Evolutionary conservation across 2,797 vertebrate species (phyloP).

Genomic region (Naso thynnoides): DNA sequence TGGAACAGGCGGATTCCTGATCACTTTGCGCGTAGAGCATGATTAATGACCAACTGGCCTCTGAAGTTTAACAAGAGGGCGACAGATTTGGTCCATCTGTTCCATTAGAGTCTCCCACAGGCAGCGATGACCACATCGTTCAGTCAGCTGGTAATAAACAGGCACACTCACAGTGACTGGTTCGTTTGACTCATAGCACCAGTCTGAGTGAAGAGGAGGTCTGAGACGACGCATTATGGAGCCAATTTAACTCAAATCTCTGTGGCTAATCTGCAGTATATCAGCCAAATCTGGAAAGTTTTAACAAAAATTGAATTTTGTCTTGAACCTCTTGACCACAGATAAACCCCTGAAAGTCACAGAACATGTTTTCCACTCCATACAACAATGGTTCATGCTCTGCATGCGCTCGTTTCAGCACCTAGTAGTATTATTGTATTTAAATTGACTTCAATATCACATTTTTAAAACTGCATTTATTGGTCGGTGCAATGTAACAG

Average conservation of each 20-base stretch:
- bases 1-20: slow-evolving; percentile 11
- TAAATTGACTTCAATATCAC: neutral
- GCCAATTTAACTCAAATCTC: slow-evolving; percentile 4
- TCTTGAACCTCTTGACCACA: slow-evolving; percentile 8
- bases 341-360: neutral
- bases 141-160: slow-evolving; percentile 49
- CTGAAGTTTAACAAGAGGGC: slow-evolving; percentile 21
- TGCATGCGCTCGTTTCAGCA: neutral
- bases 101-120: slow-evolving; percentile 35
- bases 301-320: neutral
- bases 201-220: slow-evolving; percentile 33
- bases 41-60: slow-evolving; percentile 35
- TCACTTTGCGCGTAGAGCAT: slow-evolving; percentile 1
- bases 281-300: neutral
- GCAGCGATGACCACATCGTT: slow-evolving; percentile 49
- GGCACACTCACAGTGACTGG: slow-evolving; percentile 39
- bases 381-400: neutral
- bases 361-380: neutral
- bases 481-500: neutral
- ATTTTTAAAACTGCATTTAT: slow-evolving; percentile 5
- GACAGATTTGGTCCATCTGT: slow-evolving; percentile 41
- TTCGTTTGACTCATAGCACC: slow-evolving; percentile 51
- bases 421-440: neutral
- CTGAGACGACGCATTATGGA: slow-evolving; percentile 19
- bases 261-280: slow-evolving; percentile 6